These are phyloP conservation scores for Therioaphis trifolii DNA, from an alignment of 2,888 invertebrate species.

Conservation along the genomic window DNA sequence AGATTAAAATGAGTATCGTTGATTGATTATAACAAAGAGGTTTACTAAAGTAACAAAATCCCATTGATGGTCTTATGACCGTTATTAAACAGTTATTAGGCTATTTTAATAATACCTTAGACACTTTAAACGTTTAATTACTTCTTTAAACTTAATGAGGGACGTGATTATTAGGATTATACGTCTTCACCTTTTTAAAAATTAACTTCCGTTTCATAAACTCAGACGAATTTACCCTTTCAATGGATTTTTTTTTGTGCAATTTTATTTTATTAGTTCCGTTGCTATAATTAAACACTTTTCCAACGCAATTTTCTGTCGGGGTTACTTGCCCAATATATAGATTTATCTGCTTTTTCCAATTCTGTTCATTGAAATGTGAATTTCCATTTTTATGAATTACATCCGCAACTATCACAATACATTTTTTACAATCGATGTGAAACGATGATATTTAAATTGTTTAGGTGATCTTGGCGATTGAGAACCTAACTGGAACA, in stretches of 20 bases:
- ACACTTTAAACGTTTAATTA: neutral
- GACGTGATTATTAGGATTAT: neutral
- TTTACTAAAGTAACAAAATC: neutral
- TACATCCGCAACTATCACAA: too few relatives aligned
- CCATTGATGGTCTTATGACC: too few relatives aligned
- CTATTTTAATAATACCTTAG: neutral
- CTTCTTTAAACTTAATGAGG: neutral
- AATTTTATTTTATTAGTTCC: neutral
- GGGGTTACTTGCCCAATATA: too few relatives aligned
- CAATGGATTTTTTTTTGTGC: neutral
- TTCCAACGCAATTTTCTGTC: too few relatives aligned
- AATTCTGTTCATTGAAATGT: too few relatives aligned
- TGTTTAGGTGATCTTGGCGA: too few relatives aligned
- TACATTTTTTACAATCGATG: too few relatives aligned
- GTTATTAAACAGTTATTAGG: neutral
- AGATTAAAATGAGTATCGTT: neutral
- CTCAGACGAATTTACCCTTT: neutral
- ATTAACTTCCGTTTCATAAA: neutral
- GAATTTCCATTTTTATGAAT: too few relatives aligned
- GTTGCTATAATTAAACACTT: too few relatives aligned
- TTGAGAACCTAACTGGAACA: too few relatives aligned
- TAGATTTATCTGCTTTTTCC: too few relatives aligned
- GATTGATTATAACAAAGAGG: neutral
- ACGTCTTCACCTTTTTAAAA: neutral
- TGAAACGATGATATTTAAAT: too few relatives aligned